Evolutionary conservation across 2,113 vertebrate genomes (phyloP).

Genomic region (Psephotus haematonotus): DNA sequence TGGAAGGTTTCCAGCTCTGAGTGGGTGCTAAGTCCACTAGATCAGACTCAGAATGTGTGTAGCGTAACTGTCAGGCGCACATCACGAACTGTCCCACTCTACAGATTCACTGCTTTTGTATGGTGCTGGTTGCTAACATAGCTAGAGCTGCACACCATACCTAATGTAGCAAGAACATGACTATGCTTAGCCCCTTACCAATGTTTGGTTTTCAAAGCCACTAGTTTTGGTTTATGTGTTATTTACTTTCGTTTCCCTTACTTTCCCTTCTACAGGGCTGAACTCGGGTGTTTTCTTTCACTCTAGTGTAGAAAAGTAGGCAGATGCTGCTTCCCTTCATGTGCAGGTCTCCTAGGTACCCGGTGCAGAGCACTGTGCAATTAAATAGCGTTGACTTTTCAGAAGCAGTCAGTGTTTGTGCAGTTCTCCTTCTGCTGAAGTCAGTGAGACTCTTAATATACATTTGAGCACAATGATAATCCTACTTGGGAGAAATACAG

Average conservation of each 20-base stretch:
- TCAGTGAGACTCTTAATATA: neutral
- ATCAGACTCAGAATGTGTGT: neutral
- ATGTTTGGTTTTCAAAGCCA: neutral
- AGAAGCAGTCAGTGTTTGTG: neutral
- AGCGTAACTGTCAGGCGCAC: neutral
- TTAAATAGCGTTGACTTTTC: neutral
- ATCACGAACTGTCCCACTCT: neutral
- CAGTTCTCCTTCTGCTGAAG: neutral
- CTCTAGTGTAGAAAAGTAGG: neutral
- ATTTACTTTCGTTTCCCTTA: neutral
- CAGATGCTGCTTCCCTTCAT: neutral
- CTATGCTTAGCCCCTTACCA: neutral
- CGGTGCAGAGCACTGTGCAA: neutral
- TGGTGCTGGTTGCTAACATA: fast-evolving
- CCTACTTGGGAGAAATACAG: neutral
- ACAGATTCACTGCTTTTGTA: fast-evolving
- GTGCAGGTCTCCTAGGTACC: neutral
- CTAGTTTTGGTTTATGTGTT: neutral
- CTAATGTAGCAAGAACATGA: neutral
- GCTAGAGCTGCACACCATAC: neutral
- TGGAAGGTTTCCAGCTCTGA: neutral
- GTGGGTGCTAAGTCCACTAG: fast-evolving
- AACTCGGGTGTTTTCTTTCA: neutral
- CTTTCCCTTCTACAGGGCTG: neutral
- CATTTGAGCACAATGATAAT: neutral